These are phyloP conservation scores for Erethizon dorsatum DNA, from an alignment of 2,797 vertebrate genomes.

Conservation along the genomic window DNA sequence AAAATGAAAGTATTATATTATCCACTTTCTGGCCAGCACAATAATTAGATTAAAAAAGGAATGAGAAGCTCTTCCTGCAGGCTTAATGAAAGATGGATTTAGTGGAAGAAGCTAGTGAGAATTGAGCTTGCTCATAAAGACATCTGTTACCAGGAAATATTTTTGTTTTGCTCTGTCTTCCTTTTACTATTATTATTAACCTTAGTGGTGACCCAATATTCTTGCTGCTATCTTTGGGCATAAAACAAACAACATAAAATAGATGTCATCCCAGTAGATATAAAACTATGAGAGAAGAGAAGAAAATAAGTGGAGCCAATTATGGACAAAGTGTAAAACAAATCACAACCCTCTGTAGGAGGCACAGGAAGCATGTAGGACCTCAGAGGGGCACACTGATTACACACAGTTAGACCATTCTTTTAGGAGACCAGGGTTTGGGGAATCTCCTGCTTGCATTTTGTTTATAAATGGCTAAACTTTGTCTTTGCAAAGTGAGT, in stretches of 20 bases:
- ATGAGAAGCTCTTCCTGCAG: conserved; percentile 76
- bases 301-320: neutral
- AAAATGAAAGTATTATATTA: conserved; percentile 81
- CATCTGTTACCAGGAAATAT: conserved; percentile 82
- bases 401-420: neutral
- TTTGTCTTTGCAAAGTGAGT: neutral
- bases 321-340: neutral
- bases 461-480: neutral
- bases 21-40: conserved; percentile 78
- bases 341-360: neutral
- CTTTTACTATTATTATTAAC: conserved; percentile 76
- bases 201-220: conserved; percentile 67
- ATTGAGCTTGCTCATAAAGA: conserved; percentile 79
- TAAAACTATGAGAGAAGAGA: neutral
- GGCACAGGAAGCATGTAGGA: neutral
- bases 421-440: neutral
- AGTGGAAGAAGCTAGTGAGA: conserved; percentile 75
- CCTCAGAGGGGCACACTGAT: accelerated
- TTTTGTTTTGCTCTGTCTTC: conserved; percentile 72
- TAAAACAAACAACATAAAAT: conserved; percentile 70
- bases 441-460: neutral
- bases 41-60: conserved; percentile 86
- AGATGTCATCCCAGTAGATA: neutral
- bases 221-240: conserved; percentile 66
- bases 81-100: conserved; percentile 84